A percentile compares a stretch with the other conserved stretches of the same genome.
Evolutionary conservation across 2,888 invertebrate species (phyloP).

Genomic region (Flexamia atlantica): DNA sequence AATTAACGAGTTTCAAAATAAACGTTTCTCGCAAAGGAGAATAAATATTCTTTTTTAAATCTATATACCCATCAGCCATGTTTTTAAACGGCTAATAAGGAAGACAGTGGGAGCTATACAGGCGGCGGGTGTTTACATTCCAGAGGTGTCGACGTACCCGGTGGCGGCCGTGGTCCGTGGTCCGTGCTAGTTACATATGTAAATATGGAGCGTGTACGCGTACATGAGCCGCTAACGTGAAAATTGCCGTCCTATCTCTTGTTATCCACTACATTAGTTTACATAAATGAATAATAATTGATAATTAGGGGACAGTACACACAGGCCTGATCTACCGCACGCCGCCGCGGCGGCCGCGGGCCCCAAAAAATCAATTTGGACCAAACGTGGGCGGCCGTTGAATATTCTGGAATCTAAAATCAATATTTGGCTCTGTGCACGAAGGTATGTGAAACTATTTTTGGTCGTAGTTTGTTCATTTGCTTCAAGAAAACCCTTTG

Average conservation of each 20-base stretch:
- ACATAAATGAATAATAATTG: slow-evolving; percentile 59
- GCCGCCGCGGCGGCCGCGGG: slow-evolving; percentile 20
- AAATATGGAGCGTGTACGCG: slow-evolving; percentile 43
- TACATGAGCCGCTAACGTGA: slow-evolving; percentile 54
- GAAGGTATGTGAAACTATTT: no score
- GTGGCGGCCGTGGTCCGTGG: background rate
- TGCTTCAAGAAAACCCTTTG: no score
- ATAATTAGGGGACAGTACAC: slow-evolving; percentile 48
- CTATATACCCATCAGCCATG: no score
- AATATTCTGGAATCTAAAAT: slow-evolving; percentile 37
- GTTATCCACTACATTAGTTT: slow-evolving; percentile 56
- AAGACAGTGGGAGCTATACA: no score
- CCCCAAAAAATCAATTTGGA: slow-evolving; percentile 20
- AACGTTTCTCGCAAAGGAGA: no score
- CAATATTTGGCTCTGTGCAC: slow-evolving; percentile 1
- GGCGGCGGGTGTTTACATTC: slow-evolving; percentile 31
- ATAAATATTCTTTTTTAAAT: no score
- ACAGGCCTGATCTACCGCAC: slow-evolving; percentile 49
- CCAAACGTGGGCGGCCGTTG: slow-evolving; percentile 11
- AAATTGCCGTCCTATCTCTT: slow-evolving; percentile 55
- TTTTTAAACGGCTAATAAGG: no score
- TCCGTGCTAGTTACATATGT: slow-evolving; percentile 45
- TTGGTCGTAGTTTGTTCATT: no score
- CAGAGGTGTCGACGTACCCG: slow-evolving; percentile 11
- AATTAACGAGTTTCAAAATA: no score